Conservation (phyloP, 1,140 invertebrate genomes). For the Dendroctonus ponderosae region DNA sequence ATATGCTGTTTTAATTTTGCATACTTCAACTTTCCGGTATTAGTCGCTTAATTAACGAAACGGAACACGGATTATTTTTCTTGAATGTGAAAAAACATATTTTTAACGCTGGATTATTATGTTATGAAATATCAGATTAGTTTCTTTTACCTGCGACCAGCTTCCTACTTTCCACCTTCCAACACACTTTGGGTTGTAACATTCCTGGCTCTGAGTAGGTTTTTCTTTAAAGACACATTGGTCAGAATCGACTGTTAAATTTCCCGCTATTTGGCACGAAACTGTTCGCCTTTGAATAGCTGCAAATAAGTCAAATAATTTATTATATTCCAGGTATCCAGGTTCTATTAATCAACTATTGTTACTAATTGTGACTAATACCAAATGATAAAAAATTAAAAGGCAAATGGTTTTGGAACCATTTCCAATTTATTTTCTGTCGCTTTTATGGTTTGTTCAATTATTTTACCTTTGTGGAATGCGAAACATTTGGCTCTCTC, state of each 20-base stretch:
- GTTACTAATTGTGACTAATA: neutral
- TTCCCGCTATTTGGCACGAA: constrained; percentile 66
- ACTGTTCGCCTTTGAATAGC: constrained; percentile 75
- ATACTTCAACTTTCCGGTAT: too few species aligned
- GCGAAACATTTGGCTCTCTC: constrained; percentile 71
- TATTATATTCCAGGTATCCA: too few species aligned
- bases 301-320: constrained; percentile 42
- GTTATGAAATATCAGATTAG: too few species aligned
- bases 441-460: too few species aligned
- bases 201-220: constrained; percentile 72
- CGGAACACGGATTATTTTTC: too few species aligned
- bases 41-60: too few species aligned
- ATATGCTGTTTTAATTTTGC: too few species aligned
- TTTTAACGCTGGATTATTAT: too few species aligned
- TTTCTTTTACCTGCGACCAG: constrained; percentile 75
- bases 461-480: constrained; percentile 64
- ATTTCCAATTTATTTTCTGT: neutral
- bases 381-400: neutral
- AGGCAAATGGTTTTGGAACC: neutral
- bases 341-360: neutral
- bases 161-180: constrained; percentile 81
- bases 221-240: constrained; percentile 67
- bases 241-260: constrained; percentile 57
- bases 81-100: too few species aligned
- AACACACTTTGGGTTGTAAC: constrained; percentile 75